A percentile compares a stretch with the other conserved stretches of the same genome.
These are phyloP conservation scores for Geodia barretti DNA, from an alignment of 37 sponge, comb jelly and placozoan genomes.

Conservation along the genomic window DNA sequence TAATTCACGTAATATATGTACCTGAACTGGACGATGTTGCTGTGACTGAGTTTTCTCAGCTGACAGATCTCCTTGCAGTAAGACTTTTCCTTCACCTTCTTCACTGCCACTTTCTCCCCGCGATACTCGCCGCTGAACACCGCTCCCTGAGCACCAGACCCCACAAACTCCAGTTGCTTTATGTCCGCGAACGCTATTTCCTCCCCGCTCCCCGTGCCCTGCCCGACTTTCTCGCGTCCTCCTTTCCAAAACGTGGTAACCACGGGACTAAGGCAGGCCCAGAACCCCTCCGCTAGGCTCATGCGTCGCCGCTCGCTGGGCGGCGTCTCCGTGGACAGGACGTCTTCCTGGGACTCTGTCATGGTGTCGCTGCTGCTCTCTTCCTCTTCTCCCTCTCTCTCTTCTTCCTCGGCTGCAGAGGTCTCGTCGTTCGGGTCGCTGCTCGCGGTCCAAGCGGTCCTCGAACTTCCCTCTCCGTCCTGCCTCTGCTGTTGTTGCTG, in stretches of 20 bases:
- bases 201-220: not conserved
- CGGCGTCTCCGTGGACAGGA: not conserved
- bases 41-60: conserved; percentile 67
- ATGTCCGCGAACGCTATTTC: conserved; percentile 82
- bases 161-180: conserved; percentile 70
- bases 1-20: too few relatives aligned
- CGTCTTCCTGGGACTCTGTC: not conserved
- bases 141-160: conserved; percentile 82
- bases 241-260: conserved; percentile 12
- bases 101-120: conserved; percentile 71
- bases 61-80: conserved; percentile 66
- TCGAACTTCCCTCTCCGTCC: not conserved
- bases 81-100: conserved; percentile 73
- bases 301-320: not conserved
- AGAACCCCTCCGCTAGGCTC: conserved; percentile 14
- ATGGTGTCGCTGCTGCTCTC: not conserved
- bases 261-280: conserved; percentile 21
- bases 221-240: not conserved
- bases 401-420: not conserved
- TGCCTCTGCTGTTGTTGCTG: not conserved
- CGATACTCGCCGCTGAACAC: conserved; percentile 75
- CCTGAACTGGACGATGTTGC: conserved; percentile 77
- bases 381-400: not conserved
- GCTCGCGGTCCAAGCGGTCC: not conserved
- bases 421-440: not conserved